These are phyloP conservation scores for Drosophila parabipectinata DNA, from an alignment of 1,140 invertebrate genomes.

Conservation along the genomic window DNA sequence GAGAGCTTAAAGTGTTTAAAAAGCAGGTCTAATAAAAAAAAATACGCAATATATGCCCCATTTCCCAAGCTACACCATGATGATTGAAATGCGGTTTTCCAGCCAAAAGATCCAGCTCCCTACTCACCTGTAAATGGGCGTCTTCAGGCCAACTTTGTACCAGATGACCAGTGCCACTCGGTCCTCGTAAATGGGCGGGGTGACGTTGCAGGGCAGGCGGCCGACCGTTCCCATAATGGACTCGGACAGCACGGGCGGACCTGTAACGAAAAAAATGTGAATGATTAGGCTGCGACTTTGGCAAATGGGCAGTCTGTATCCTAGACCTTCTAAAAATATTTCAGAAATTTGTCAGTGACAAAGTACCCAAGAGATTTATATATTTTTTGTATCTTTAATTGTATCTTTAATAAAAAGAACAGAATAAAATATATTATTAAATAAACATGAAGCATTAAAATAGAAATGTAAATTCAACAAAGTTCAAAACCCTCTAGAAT, in stretches of 20 bases:
- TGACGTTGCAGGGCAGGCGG: slow-evolving; percentile 92
- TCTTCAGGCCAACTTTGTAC: slow-evolving; percentile 91
- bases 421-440: too few species aligned
- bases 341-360: not conserved
- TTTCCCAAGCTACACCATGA: not conserved
- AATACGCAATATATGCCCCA: slow-evolving; percentile 13
- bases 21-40: slow-evolving; percentile 9
- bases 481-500: not conserved
- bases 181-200: slow-evolving; percentile 89
- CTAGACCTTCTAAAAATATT: not conserved
- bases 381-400: not conserved
- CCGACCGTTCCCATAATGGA: slow-evolving; percentile 90
- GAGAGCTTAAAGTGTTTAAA: slow-evolving; percentile 55
- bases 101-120: not conserved
- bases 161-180: slow-evolving; percentile 92
- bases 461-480: too few species aligned
- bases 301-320: slow-evolving; percentile 4
- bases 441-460: too few species aligned
- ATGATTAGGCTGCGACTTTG: slow-evolving; percentile 47
- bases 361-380: not conserved
- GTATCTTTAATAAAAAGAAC: too few species aligned
- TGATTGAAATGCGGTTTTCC: slow-evolving; percentile 1
- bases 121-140: slow-evolving; percentile 92
- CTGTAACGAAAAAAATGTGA: slow-evolving; percentile 73
- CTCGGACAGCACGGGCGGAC: slow-evolving; percentile 87